Conservation (phyloP, 2,888 invertebrate species). For the Micropterix aruncella region DNA sequence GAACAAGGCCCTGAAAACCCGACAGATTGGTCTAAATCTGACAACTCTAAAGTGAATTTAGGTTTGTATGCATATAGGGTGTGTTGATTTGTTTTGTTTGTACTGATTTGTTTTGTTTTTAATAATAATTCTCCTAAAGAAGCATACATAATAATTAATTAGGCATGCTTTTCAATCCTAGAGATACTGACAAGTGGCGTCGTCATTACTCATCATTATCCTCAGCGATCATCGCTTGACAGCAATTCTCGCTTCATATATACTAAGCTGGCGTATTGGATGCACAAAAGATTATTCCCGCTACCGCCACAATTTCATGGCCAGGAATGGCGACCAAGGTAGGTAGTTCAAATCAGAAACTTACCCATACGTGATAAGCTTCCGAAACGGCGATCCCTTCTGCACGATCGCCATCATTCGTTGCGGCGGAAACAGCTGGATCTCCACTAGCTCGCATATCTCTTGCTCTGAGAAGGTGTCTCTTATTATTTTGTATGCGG, state of each 20-base stretch:
- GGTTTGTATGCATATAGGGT: no score
- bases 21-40: no score
- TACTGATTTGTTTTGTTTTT: no score
- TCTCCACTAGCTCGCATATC: conserved; percentile 52
- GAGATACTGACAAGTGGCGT: no score
- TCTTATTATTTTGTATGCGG: conserved; percentile 52
- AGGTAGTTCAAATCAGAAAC: background rate
- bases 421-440: conserved; percentile 45
- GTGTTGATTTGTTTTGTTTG: no score
- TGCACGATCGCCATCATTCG: conserved; percentile 39
- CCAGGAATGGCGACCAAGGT: background rate
- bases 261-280: no score
- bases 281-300: conserved; percentile 3
- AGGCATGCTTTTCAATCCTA: no score
- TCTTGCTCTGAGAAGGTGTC: conserved; percentile 48
- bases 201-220: background rate
- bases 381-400: conserved; percentile 46
- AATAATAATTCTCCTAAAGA: no score
- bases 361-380: conserved; percentile 47
- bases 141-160: no score
- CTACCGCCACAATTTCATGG: conserved; percentile 4
- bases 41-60: no score
- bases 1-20: no score
- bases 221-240: conserved; percentile 1
- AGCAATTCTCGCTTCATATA: background rate